Evolutionary conservation across 2,113 vertebrate genomes (phyloP).

Genomic region (Cynocephalus volans): DNA sequence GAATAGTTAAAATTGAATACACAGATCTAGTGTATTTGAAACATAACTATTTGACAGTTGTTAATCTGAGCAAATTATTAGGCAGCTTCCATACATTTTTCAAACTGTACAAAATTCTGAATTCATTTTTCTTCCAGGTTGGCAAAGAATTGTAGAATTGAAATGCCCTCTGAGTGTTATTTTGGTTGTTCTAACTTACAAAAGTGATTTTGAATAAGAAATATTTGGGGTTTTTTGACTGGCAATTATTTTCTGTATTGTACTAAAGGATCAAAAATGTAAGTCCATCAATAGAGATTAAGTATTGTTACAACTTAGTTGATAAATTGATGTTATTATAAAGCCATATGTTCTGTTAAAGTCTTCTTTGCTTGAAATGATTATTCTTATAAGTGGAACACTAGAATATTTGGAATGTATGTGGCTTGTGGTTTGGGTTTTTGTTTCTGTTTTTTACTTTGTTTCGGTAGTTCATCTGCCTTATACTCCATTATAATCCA

Average conservation of each 20-base stretch:
- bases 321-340: conserved; percentile 91
- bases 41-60: conserved; percentile 91
- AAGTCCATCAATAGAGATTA: conserved; percentile 93
- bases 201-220: conserved; percentile 90
- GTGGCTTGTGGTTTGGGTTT: conserved; percentile 87
- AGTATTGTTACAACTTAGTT: conserved; percentile 94
- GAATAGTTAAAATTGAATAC: conserved; percentile 99
- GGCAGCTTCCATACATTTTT: conserved; percentile 93
- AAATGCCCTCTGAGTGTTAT: conserved; percentile 89
- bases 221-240: conserved; percentile 94
- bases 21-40: conserved; percentile 94
- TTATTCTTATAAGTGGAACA: conserved; percentile 87
- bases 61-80: conserved; percentile 94
- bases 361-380: conserved; percentile 90
- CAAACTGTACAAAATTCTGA: conserved; percentile 90
- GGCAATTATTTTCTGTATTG: conserved; percentile 96
- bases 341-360: conserved; percentile 91
- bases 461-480: conserved; percentile 87
- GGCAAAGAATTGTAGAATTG: conserved; percentile 82
- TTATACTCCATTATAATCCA: conserved; percentile 87
- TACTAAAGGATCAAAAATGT: conserved; percentile 92
- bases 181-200: conserved; percentile 91
- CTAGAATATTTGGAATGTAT: conserved; percentile 89
- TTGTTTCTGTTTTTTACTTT: conserved; percentile 66
- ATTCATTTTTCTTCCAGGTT: conserved; percentile 90